A percentile compares a stretch with the other conserved stretches of the same genome.
These are phyloP conservation scores for Lacerta bilineata DNA, from an alignment of 2,797 vertebrate genomes.

Conservation along the genomic window DNA sequence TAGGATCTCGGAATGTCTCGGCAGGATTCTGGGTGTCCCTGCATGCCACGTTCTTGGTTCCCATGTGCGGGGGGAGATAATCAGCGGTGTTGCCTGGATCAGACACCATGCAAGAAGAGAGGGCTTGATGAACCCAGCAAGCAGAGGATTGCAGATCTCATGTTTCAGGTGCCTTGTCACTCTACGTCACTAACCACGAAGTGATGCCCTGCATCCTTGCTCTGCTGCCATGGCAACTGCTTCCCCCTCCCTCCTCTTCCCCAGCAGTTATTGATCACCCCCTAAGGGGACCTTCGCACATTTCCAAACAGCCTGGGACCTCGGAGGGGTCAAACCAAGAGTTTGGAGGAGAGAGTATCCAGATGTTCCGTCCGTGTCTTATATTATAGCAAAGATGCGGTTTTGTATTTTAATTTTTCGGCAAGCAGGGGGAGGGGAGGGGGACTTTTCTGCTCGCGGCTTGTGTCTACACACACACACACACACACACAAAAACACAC, in stretches of 20 bases:
- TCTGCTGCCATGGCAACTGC: background rate
- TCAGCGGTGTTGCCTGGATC: background rate
- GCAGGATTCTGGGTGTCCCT: background rate
- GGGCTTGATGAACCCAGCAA: background rate
- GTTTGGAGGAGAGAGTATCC: background rate
- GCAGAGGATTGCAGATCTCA: background rate
- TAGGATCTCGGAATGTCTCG: background rate
- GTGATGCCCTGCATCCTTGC: background rate
- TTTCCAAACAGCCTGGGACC: background rate
- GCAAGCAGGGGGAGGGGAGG: background rate
- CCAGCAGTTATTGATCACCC: background rate
- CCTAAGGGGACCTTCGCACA: background rate
- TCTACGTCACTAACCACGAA: background rate
- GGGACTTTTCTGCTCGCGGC: background rate
- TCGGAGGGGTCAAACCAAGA: too few relatives aligned
- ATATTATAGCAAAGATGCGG: too few relatives aligned
- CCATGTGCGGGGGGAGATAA: background rate
- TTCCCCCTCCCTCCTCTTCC: background rate
- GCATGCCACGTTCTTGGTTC: background rate
- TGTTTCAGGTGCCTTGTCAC: background rate
- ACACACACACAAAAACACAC: too few relatives aligned
- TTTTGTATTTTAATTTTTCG: background rate
- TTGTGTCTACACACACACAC: accelerated
- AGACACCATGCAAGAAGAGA: background rate
- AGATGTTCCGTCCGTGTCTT: too few relatives aligned